These are phyloP conservation scores for Calephelis perditalis DNA, from an alignment of 2,888 invertebrate genomes.

Conservation along the genomic window DNA sequence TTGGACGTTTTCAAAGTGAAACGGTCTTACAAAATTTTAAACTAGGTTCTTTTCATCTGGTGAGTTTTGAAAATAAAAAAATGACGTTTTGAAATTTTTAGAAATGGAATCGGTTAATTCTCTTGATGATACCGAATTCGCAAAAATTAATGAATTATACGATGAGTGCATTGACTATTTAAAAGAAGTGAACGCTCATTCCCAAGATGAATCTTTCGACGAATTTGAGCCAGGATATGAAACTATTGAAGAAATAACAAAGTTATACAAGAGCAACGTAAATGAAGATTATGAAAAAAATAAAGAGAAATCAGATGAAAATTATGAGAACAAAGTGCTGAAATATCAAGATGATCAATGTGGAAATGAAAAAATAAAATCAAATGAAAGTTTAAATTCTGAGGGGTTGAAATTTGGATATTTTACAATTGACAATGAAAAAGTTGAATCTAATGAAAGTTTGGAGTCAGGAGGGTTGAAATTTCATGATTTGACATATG, in stretches of 20 bases:
- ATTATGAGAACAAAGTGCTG: too few species aligned
- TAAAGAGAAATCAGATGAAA: conserved; percentile 15
- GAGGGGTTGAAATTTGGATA: conserved; percentile 46
- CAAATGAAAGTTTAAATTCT: conserved; percentile 45
- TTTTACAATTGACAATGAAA: background rate
- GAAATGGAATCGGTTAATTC: conserved; percentile 35
- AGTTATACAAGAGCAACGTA: conserved; percentile 19
- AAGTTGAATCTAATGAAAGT: conserved; percentile 12
- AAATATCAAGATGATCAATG: conserved; percentile 13
- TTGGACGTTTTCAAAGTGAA: background rate
- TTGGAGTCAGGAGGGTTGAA: conserved; percentile 35
- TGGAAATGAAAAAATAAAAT: conserved; percentile 34
- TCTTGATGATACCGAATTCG: conserved; percentile 42
- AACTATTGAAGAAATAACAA: conserved; percentile 37
- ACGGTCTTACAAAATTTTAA: too few species aligned
- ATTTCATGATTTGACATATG: conserved; percentile 38
- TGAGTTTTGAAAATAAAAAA: too few species aligned
- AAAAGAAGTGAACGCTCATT: conserved; percentile 33
- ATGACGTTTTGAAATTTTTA: background rate
- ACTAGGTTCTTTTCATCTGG: too few species aligned
- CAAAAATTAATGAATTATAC: conserved; percentile 56
- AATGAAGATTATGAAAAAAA: conserved; percentile 13
- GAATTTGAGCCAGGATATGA: conserved; percentile 41
- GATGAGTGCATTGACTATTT: conserved; percentile 63
- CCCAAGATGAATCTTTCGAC: conserved; percentile 16